Base-by-base conservation (phyloP, 2,113 vertebrate species). In the Nansenia antarctica region DNA sequence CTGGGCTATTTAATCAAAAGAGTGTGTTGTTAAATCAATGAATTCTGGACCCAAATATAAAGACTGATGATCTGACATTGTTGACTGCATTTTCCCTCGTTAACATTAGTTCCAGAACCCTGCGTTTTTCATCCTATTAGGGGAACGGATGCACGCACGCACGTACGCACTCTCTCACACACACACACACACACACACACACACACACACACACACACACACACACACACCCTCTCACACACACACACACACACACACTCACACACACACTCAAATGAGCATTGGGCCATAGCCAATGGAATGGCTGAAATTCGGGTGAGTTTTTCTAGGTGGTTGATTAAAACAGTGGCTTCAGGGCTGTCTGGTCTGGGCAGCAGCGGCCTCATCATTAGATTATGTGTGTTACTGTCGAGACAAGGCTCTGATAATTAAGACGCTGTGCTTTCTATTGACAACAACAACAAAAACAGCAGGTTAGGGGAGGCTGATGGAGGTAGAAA, bases 61-160 rank as follows among this genome's bases (percentile, higher is more conserved):
- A 49, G 32, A 62, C 18, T 24, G 53, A 62, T 55, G 45, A 67
- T 31, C 30, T 45, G 71, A 42, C 34, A 9, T 8, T 15, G 62
- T 12, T 34, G 52, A 58, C 15, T 18, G 34, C 39, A 65, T 27
- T 26, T 9, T 27, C 12, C 12, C 22, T 27, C 53, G 26, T 72
- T 68, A 57, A 54, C 37, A 68, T 58, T 47, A 29, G 65, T 58
- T 67, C 58, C 58, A 68, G 24, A 32, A 54, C 47, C 20, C 1
- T 39, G 39, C 14, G 11, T 52, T 73, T 27, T 61, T 30, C 7
- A 60, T 60, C 32, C 49, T 3, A 20, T 53, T 67, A 55, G 22
- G 12, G 52, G 26, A 20, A 54, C 9, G 24, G 5, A 37, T n/a
- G n/a, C n/a, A n/a, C n/a, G n/a, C n/a, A n/a, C n/a, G n/a, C n/a